A percentile compares a stretch with the other conserved stretches of the same genome.
Conservation (phyloP, 2,888 invertebrate species). For the Ptychoptera albimana region DNA sequence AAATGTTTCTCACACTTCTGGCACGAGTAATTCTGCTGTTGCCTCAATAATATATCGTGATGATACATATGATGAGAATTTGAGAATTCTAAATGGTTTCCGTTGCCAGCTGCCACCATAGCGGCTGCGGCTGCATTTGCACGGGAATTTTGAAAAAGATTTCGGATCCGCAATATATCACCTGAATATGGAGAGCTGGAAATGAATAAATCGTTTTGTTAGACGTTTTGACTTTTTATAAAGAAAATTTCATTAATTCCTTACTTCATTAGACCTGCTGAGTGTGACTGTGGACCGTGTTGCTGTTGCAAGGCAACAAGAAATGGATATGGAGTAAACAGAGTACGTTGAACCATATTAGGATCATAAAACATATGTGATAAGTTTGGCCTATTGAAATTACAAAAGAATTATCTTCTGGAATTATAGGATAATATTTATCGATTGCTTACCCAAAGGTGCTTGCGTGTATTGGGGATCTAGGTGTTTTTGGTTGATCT, state of each 20-base stretch:
- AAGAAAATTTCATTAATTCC: too few species aligned
- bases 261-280: too few species aligned
- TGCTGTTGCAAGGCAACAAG: conserved; percentile 30
- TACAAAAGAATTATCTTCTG: too few species aligned
- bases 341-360: conserved; percentile 26
- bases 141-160: conserved; percentile 30
- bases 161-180: conserved; percentile 42
- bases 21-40: conserved; percentile 56
- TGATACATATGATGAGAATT: conserved; percentile 37
- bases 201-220: too few species aligned
- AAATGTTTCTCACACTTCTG: conserved; percentile 98
- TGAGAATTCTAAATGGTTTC: conserved; percentile 28
- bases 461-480: conserved; percentile 12
- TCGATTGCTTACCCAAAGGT: too few species aligned
- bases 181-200: conserved; percentile 33
- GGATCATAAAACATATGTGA: conserved; percentile 22
- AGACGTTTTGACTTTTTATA: too few species aligned
- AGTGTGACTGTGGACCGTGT: conserved; percentile 24
- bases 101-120: conserved; percentile 15
- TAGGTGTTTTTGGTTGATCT: conserved; percentile 50
- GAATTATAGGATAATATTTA: too few species aligned
- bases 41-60: conserved; percentile 44
- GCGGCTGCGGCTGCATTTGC: conserved; percentile 31
- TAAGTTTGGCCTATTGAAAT: too few species aligned
- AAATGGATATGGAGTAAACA: conserved; percentile 28